Evolutionary conservation across 2,113 vertebrate species (phyloP).

Genomic region (Panthera tigris): DNA sequence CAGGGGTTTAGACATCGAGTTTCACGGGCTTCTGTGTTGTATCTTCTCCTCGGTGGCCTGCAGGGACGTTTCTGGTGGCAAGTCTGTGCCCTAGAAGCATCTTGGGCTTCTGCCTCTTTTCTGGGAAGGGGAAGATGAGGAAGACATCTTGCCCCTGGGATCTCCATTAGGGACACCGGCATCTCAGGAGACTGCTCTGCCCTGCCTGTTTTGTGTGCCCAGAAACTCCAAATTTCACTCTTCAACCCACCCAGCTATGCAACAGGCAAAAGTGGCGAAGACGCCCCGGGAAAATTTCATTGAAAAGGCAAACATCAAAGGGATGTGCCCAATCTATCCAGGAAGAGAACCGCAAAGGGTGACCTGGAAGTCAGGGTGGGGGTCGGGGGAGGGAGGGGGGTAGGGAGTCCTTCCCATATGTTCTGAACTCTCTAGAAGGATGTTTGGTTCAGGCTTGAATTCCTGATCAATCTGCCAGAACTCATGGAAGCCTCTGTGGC

Average conservation of each 20-base stretch:
- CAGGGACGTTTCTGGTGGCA: neutral
- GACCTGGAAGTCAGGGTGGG: neutral
- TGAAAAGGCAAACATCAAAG: neutral
- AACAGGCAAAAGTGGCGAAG: neutral
- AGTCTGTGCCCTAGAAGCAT: neutral
- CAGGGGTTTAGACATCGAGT: neutral
- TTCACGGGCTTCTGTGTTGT: neutral
- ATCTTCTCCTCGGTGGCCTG: neutral
- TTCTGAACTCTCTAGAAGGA: neutral
- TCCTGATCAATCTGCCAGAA: neutral
- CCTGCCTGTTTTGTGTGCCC: neutral
- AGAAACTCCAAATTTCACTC: neutral
- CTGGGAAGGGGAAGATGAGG: neutral
- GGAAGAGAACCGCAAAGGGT: neutral
- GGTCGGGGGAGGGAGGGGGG: accelerated
- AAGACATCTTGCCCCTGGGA: no score
- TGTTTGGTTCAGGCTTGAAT: neutral
- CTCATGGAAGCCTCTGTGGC: neutral
- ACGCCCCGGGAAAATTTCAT: accelerated
- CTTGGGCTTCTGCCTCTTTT: neutral
- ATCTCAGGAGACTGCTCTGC: neutral
- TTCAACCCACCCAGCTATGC: neutral
- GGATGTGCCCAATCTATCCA: neutral
- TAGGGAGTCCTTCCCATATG: neutral
- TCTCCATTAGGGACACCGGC: neutral